Evolutionary conservation across 2,797 vertebrate genomes (phyloP), one percentile per base, ranked within the genome.

Genomic region (Paramormyrops hopkinsi): DNA sequence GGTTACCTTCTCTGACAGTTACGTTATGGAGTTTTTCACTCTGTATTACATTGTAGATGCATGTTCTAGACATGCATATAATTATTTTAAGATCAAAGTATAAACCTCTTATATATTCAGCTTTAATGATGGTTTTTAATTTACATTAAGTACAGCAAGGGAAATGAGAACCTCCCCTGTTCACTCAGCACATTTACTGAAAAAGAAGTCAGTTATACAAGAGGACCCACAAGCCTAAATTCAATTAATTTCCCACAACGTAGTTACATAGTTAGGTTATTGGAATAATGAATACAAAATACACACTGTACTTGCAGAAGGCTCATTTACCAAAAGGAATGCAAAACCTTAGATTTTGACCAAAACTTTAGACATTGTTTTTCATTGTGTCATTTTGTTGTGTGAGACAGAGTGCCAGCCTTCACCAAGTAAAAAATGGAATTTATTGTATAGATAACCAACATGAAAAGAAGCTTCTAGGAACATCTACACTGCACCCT

Each of bases 81-180:
- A 82, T 82, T 46, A 82, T 82, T 46, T 46, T 82, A 82, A 82
- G 76, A 82, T 82, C 76, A 82, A 82, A 82, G 76, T 73, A 73
- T 73, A 33, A 82, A 82, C 2, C 41, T 3, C 41, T 82, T 46
- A 82, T 82, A 82, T 44, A 82, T 82, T 82, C 76, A 44, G 17
- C 76, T 82, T 82, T 82, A 82, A 82, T 82, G 76, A 82, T 46
- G 76, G 41, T 82, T 82, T 82, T 82, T 79, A 79, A 79, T 82
- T 82, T 46, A 82, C 76, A 82, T 46, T 82, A 82, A 82, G 37
- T 82, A 82, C 76, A 82, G 76, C 41, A 44, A 33, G 76, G 76
- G 76, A 82, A 82, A 82, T 82, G 76, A n/a, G 76, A 82, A 17
- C 19, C 37, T 44, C 41, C 4, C 76, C 8, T 46, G 76, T 46